phyloP scores from a whole-genome alignment of 1,140 invertebrate genomes.

The Drosophila eugracilis region DNA sequence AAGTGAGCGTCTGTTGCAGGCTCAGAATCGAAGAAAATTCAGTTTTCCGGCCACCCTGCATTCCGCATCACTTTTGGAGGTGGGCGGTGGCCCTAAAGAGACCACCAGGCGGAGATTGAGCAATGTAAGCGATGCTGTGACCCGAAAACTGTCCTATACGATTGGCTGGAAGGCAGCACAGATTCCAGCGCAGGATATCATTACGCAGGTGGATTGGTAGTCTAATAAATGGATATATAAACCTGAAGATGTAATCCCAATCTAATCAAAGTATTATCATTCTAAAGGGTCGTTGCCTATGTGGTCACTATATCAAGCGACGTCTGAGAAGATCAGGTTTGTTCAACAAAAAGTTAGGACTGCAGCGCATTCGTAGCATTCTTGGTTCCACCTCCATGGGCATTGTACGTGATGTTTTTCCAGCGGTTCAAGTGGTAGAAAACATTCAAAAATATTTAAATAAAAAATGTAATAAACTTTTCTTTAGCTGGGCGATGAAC shows the following conservation, averaged over 20 bases:
- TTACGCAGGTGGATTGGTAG: constrained; percentile 84
- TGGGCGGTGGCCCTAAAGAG: constrained; percentile 56
- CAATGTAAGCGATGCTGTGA: constrained; percentile 90
- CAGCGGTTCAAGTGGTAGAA: constrained; percentile 84
- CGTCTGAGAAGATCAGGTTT: constrained; percentile 88
- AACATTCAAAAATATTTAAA: neutral
- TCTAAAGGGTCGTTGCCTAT: constrained; percentile 86
- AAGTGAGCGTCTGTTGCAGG: constrained; percentile 64
- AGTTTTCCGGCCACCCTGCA: constrained; percentile 86
- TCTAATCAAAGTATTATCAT: neutral
- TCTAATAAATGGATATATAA: no score
- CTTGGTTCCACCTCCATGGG: constrained; percentile 86
- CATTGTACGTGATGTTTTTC: constrained; percentile 87
- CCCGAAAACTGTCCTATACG: constrained; percentile 89
- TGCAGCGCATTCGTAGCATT: constrained; percentile 88
- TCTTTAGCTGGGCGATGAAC: constrained; percentile 86
- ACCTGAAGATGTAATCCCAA: neutral
- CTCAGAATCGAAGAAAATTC: constrained; percentile 85
- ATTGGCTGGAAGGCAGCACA: constrained; percentile 88
- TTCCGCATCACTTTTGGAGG: constrained; percentile 80
- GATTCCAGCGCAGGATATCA: constrained; percentile 86
- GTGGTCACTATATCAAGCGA: constrained; percentile 88
- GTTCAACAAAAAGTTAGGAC: constrained; percentile 89
- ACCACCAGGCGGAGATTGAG: constrained; percentile 87
- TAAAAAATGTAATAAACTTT: neutral